A percentile compares a stretch with the other conserved stretches of the same genome.
Evolutionary conservation across 2,797 vertebrate genomes (phyloP).

Genomic region (Buphagus erythrorhynchus): DNA sequence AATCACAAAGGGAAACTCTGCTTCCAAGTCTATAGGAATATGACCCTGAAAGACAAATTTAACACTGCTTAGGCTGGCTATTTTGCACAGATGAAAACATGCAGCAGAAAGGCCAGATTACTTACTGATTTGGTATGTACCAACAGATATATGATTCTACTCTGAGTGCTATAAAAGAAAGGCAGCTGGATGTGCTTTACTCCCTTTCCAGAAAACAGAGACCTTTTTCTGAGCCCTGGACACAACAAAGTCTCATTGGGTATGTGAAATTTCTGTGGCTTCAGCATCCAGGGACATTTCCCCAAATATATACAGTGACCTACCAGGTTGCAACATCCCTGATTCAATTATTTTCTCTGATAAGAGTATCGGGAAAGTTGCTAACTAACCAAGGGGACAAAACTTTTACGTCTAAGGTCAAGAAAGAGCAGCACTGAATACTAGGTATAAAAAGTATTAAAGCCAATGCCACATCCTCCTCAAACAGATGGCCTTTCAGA

Average conservation of each 20-base stretch:
- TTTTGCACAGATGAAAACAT: not conserved
- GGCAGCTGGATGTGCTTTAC: not conserved
- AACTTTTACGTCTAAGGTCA: conserved; percentile 60
- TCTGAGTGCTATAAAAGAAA: not conserved
- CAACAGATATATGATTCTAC: not conserved
- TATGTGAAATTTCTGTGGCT: not conserved
- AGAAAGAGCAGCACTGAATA: conserved; percentile 5
- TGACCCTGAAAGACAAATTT: not conserved
- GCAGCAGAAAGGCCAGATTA: not conserved
- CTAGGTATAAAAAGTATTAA: conserved; percentile 54
- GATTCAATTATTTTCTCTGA: not conserved
- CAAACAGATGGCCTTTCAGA: conserved; percentile 71
- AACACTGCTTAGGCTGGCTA: not conserved
- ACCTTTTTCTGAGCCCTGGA: not conserved
- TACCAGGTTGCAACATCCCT: not conserved
- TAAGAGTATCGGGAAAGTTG: not conserved
- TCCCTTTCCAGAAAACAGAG: not conserved
- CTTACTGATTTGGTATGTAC: not conserved
- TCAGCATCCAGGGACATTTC: not conserved
- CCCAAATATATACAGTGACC: not conserved
- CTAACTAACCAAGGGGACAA: conserved; percentile 9
- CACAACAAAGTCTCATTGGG: not conserved
- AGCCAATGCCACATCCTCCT: conserved; percentile 52
- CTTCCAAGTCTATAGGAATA: not conserved
- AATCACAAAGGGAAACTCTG: not conserved